Conservation (phyloP, 2,888 invertebrate genomes). For the Cosmorhoe ocellata region DNA sequence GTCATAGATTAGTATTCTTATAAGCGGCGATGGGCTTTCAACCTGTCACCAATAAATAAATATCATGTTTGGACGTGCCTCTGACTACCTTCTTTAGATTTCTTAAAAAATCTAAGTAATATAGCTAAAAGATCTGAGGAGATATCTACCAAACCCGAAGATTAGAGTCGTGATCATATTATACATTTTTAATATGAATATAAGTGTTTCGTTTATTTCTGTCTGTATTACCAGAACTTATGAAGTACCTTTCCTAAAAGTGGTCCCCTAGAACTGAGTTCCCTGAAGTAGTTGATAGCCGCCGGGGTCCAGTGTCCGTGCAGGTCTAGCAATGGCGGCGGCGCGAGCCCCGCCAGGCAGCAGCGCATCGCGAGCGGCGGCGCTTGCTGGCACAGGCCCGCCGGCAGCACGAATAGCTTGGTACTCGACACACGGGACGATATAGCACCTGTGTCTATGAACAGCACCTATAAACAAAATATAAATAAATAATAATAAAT, state of each 20-base stretch:
- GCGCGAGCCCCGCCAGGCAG: slow-evolving; percentile 86
- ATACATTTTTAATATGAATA: too few species aligned
- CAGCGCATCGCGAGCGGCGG: slow-evolving; percentile 85
- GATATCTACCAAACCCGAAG: too few species aligned
- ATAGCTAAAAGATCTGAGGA: too few species aligned
- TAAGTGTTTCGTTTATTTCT: too few species aligned
- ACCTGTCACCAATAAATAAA: too few species aligned
- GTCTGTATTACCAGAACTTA: too few species aligned
- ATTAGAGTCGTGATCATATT: too few species aligned
- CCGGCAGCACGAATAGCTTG: slow-evolving; percentile 69
- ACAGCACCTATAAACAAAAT: slow-evolving; percentile 81
- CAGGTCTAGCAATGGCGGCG: slow-evolving; percentile 83
- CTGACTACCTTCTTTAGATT: too few species aligned
- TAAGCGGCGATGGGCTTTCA: too few species aligned
- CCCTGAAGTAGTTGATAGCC: slow-evolving; percentile 82
- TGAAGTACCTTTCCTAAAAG: slow-evolving; percentile 72
- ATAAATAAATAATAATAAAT: not conserved
- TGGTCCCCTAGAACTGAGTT: slow-evolving; percentile 50
- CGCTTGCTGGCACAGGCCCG: slow-evolving; percentile 43
- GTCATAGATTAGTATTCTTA: too few species aligned
- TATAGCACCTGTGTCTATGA: slow-evolving; percentile 90
- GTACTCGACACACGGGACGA: slow-evolving; percentile 62
- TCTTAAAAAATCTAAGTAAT: too few species aligned
- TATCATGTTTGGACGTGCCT: too few species aligned
- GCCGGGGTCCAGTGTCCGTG: slow-evolving; percentile 84